phyloP scores from a whole-genome alignment of 2,113 vertebrate genomes.

The Cyphomyrus discorhynchus region DNA sequence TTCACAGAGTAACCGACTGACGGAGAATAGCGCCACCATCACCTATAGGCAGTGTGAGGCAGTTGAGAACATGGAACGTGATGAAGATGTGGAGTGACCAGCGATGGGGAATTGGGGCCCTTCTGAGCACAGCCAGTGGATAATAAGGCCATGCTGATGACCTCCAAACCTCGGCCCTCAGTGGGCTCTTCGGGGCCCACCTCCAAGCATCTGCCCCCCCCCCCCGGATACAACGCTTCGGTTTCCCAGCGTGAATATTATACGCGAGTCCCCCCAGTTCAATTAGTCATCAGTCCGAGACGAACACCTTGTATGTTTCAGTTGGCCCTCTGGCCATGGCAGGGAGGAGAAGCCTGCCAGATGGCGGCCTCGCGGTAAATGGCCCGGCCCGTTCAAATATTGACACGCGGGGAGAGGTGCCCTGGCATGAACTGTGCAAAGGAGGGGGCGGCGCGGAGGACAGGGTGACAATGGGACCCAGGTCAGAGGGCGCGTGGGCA shows the following conservation, averaged over 20 bases:
- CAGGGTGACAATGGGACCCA: neutral
- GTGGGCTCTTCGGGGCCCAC: neutral
- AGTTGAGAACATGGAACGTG: neutral
- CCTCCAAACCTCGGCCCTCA: neutral
- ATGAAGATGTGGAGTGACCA: neutral
- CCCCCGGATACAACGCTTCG: neutral
- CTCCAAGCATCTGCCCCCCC: neutral
- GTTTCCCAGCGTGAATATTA: neutral
- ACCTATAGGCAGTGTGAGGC: neutral
- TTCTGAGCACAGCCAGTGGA: neutral
- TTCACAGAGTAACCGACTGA: neutral
- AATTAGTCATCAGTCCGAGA: neutral
- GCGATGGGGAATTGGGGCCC: neutral
- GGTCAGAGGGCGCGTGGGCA: neutral
- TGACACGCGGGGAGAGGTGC: constrained; percentile 27
- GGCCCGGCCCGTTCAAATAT: constrained; percentile 28
- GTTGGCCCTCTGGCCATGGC: constrained; percentile 6
- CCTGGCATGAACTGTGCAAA: constrained; percentile 21
- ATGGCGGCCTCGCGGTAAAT: constrained; percentile 5
- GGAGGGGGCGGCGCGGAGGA: neutral
- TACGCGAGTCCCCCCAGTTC: neutral
- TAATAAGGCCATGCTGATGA: neutral
- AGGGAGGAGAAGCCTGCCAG: constrained; percentile 8
- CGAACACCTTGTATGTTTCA: neutral
- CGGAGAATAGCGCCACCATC: neutral